phyloP scores from a whole-genome alignment of 2,888 invertebrate species.

The Phymatocera aterrima region DNA sequence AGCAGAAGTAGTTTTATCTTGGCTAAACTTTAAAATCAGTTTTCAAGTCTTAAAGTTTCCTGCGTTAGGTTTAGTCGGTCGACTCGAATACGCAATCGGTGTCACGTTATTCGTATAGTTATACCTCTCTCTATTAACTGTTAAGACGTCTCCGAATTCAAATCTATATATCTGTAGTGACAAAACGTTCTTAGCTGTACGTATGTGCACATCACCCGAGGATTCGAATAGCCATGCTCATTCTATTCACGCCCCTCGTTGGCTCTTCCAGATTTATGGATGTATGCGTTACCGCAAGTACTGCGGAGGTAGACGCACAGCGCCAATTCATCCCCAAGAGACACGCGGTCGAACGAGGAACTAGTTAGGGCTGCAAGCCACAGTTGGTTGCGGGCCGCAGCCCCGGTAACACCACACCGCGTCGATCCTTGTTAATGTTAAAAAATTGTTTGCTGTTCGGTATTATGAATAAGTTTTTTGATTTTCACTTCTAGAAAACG shows the following conservation, averaged over 20 bases:
- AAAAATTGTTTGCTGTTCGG: background rate
- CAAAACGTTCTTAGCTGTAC: no score
- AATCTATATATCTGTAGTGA: no score
- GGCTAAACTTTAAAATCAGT: background rate
- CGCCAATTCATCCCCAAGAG: slow-evolving; percentile 53
- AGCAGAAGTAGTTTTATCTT: background rate
- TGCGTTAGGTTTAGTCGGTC: no score
- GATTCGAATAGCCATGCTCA: no score
- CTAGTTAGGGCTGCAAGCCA: slow-evolving; percentile 65
- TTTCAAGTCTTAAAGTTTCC: background rate
- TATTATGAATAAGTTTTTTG: background rate
- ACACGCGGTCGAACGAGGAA: slow-evolving; percentile 58
- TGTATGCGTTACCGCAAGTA: background rate
- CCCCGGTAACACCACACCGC: slow-evolving; percentile 59
- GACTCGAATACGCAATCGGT: no score
- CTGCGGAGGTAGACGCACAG: slow-evolving; percentile 51
- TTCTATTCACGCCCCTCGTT: no score
- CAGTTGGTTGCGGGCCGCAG: slow-evolving; percentile 71
- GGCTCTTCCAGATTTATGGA: background rate
- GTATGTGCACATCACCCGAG: no score
- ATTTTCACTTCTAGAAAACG: no score
- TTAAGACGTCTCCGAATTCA: no score
- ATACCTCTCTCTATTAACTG: no score
- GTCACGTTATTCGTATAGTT: no score
- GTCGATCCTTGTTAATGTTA: slow-evolving; percentile 7